Conservation (phyloP, 1,140 invertebrate species). For the Lamellibrachia luymesi region DNA sequence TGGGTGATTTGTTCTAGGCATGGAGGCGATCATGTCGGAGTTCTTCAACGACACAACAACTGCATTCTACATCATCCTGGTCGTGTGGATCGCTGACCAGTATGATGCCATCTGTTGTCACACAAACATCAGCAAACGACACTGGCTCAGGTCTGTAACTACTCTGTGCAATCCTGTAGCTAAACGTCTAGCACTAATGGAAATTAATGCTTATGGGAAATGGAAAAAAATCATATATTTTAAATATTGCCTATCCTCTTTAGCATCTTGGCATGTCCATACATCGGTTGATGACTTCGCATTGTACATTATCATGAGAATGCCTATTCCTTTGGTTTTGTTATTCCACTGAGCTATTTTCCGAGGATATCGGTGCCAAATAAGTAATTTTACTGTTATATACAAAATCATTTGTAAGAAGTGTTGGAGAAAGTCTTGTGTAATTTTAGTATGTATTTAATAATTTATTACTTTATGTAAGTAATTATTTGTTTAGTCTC, state of each 20-base stretch:
- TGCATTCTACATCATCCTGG: conserved; percentile 97
- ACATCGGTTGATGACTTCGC: no score
- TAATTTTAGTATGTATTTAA: no score
- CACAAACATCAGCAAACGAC: conserved; percentile 87
- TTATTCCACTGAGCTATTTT: neutral
- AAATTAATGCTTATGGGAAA: neutral
- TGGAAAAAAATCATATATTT: conserved; percentile 12
- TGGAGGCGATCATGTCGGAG: conserved; percentile 99
- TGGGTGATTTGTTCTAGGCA: conserved; percentile 71
- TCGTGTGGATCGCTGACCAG: conserved; percentile 98
- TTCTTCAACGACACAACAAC: conserved; percentile 99
- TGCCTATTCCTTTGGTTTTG: neutral
- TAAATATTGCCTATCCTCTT: neutral
- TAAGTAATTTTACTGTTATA: no score
- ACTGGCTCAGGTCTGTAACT: conserved; percentile 75
- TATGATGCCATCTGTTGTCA: conserved; percentile 98
- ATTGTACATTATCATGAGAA: no score
- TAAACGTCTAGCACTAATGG: neutral
- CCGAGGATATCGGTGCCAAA: no score
- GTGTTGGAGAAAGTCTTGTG: no score
- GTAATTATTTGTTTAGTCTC: no score
- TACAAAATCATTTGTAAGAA: no score
- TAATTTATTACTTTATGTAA: no score
- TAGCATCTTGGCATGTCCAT: no score
- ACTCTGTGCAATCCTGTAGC: neutral